Evolutionary conservation across 2,113 vertebrate genomes (phyloP).

Genomic region (Muscicapa adusta): DNA sequence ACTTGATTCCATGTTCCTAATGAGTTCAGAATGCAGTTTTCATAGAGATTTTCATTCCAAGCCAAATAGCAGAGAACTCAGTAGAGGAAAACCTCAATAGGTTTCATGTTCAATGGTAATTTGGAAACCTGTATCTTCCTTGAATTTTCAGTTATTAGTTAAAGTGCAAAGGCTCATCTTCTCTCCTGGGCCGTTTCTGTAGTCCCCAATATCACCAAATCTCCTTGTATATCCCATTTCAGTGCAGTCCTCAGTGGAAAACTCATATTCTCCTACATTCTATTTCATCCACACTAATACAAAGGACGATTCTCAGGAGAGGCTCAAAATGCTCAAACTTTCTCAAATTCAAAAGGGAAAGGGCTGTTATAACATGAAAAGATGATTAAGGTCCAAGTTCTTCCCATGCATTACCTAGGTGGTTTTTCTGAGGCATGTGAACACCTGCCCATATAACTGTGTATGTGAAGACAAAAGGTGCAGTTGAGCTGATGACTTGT

Average conservation of each 20-base stretch:
- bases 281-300: not conserved
- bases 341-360: not conserved
- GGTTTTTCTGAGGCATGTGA: conserved; percentile 35
- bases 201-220: not conserved
- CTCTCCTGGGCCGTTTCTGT: not conserved
- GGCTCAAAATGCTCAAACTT: not conserved
- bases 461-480: conserved; percentile 21
- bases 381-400: conserved; percentile 39
- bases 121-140: not conserved
- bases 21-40: not conserved
- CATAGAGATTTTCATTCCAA: not conserved
- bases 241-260: not conserved
- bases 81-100: not conserved
- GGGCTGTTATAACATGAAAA: conserved; percentile 50
- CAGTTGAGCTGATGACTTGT: not conserved
- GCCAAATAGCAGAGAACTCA: not conserved
- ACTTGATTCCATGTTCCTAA: not conserved
- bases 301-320: not conserved
- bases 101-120: not conserved
- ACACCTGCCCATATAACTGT: conserved; percentile 40
- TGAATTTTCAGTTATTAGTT: not conserved
- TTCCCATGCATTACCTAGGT: conserved; percentile 2
- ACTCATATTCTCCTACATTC: not conserved
- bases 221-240: not conserved
- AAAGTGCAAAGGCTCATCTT: not conserved